A percentile compares a stretch with the other conserved stretches of the same genome.
phyloP scores from a whole-genome alignment of 2,888 invertebrate species.

The Agrotis segetum region DNA sequence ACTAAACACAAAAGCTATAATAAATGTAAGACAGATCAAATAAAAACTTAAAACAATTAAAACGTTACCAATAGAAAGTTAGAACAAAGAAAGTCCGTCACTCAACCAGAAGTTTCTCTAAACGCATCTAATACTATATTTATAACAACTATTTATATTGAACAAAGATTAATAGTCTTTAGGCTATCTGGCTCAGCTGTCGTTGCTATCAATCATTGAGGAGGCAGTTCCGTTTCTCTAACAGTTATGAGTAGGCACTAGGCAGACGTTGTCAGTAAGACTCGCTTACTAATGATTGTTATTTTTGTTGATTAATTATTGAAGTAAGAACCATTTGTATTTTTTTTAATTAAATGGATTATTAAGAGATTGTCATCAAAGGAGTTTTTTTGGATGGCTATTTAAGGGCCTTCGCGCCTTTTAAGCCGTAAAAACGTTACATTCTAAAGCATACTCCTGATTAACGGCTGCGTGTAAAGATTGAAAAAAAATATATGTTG shows the following conservation, averaged over 20 bases:
- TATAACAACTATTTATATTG: slow-evolving; percentile 13
- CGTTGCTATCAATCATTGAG: slow-evolving; percentile 24
- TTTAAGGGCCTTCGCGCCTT: too few species aligned
- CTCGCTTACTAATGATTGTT: not conserved
- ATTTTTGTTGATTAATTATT: too few species aligned
- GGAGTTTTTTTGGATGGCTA: too few species aligned
- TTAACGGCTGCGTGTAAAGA: too few species aligned
- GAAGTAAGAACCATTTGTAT: not conserved
- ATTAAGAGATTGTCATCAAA: not conserved
- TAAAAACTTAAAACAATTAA: slow-evolving; percentile 10
- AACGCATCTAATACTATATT: slow-evolving; percentile 14
- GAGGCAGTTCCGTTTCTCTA: slow-evolving; percentile 12
- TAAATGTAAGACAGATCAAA: not conserved
- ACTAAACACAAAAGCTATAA: not conserved
- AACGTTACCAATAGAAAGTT: slow-evolving; percentile 38
- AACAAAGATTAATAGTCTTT: slow-evolving; percentile 40
- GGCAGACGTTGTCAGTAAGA: not conserved
- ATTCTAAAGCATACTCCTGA: too few species aligned
- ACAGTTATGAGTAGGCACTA: slow-evolving; percentile 2
- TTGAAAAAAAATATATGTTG: too few species aligned
- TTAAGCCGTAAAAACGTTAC: too few species aligned
- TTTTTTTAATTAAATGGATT: too few species aligned
- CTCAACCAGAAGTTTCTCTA: slow-evolving; percentile 28
- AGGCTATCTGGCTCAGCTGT: slow-evolving; percentile 35
- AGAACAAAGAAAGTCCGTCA: slow-evolving; percentile 19